phyloP scores from a whole-genome alignment of 2,797 vertebrate genomes.

The Pseudocheirus occidentalis region DNA sequence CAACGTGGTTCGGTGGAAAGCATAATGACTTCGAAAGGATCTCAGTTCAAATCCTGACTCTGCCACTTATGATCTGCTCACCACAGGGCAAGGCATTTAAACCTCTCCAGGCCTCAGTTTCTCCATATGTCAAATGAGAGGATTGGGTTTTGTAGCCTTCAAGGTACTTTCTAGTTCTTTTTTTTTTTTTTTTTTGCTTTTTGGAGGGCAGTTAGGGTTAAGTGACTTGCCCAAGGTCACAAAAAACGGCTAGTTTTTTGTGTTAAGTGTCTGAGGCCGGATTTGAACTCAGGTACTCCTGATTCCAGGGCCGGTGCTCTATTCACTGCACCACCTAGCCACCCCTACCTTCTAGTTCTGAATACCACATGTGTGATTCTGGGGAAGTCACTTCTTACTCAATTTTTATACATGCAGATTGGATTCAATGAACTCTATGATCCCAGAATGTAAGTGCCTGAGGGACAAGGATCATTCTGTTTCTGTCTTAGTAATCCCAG shows the following conservation, averaged over 20 bases:
- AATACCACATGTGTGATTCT: not conserved
- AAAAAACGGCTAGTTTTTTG: too few relatives aligned
- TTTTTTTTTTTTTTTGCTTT: too few relatives aligned
- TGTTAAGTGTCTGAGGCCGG: too few relatives aligned
- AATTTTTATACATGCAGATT: not conserved
- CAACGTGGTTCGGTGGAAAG: not conserved
- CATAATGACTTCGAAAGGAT: not conserved
- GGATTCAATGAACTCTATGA: not conserved
- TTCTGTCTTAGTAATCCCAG: not conserved
- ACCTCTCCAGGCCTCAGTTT: not conserved
- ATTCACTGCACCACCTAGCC: too few relatives aligned
- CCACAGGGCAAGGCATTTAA: not conserved
- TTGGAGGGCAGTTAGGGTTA: too few relatives aligned
- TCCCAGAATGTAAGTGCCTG: not conserved
- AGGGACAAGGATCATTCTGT: not conserved
- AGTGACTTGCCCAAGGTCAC: too few relatives aligned
- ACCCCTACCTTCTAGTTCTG: not conserved
- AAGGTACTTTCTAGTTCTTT: not conserved
- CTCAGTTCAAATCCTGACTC: not conserved
- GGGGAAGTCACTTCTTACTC: not conserved
- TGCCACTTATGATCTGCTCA: not conserved
- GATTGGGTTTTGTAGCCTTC: not conserved
- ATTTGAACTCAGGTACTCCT: too few relatives aligned
- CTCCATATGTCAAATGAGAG: not conserved
- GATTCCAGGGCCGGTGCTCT: too few relatives aligned